Conservation (phyloP, 2,888 invertebrate genomes). For the Danaus chrysippus region DNA sequence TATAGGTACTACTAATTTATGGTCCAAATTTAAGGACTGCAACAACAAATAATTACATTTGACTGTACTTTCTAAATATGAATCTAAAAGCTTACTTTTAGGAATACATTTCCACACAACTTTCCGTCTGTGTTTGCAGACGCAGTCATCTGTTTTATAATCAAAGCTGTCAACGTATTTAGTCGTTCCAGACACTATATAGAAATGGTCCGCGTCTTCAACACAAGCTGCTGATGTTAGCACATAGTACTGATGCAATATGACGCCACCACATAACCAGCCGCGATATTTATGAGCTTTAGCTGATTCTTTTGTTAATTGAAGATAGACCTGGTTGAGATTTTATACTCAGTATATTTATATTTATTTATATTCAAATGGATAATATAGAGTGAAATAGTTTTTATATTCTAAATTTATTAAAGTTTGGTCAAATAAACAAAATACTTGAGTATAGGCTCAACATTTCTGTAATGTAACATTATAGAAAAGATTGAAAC, state of each 20-base stretch:
- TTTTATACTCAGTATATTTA: background rate
- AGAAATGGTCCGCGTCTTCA: conserved; percentile 70
- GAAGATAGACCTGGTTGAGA: conserved; percentile 58
- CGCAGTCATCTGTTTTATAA: conserved; percentile 60
- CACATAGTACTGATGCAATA: conserved; percentile 59
- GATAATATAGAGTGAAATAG: no score
- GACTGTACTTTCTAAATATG: no score
- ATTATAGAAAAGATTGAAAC: no score
- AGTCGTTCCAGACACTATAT: conserved; percentile 66
- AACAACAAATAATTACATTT: no score
- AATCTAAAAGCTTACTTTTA: conserved; percentile 55
- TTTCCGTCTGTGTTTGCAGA: conserved; percentile 60
- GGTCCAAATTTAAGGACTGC: no score
- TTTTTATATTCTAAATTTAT: no score
- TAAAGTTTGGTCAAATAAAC: no score
- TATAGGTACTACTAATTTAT: background rate
- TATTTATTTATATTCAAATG: no score
- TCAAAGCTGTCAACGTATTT: conserved; percentile 67
- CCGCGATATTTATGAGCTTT: conserved; percentile 70
- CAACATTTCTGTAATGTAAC: no score
- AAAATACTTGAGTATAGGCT: no score
- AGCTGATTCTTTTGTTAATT: conserved; percentile 68
- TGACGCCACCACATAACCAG: conserved; percentile 71
- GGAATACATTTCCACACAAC: conserved; percentile 74
- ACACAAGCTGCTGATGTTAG: conserved; percentile 72